Percentiles rank a stretch among this genome's conserved stretches.
These are phyloP conservation scores for Bugulina stolonifera DNA, from an alignment of 2,888 invertebrate genomes.

Conservation along the genomic window DNA sequence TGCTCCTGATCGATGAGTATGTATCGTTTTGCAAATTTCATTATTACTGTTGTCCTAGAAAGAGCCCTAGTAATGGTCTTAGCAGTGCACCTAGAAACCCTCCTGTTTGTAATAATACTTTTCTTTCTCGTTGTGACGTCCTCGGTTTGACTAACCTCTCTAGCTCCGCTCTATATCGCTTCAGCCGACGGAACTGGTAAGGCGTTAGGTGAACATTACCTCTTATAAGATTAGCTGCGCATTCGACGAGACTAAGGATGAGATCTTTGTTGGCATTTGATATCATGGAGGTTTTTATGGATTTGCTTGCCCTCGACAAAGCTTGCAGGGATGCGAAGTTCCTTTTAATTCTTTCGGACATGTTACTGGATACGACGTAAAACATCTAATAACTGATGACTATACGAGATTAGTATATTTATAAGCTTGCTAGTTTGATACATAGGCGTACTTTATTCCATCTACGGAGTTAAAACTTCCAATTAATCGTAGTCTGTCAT, in stretches of 20 bases:
- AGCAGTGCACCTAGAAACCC: constrained; percentile 1
- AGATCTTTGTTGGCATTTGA: neutral
- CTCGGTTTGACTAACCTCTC: neutral
- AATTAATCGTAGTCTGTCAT: neutral
- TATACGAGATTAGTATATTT: no score
- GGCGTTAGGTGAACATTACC: neutral
- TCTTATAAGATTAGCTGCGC: neutral
- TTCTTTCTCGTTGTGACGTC: neutral
- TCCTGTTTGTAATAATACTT: neutral
- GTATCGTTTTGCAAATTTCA: neutral
- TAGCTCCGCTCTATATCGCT: neutral
- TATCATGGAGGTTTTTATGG: neutral
- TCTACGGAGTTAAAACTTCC: neutral
- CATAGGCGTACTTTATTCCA: no score
- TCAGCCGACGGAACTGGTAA: neutral
- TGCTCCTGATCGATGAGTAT: neutral
- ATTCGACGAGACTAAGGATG: neutral
- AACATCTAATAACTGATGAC: no score
- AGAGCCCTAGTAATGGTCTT: neutral
- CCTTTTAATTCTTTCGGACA: neutral
- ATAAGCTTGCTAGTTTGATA: no score
- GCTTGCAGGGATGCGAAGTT: neutral
- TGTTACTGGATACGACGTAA: no score
- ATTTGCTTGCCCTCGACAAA: neutral
- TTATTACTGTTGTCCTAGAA: neutral